Conservation (phyloP, 2,888 invertebrate species). For the Protophormia terraenovae region DNA sequence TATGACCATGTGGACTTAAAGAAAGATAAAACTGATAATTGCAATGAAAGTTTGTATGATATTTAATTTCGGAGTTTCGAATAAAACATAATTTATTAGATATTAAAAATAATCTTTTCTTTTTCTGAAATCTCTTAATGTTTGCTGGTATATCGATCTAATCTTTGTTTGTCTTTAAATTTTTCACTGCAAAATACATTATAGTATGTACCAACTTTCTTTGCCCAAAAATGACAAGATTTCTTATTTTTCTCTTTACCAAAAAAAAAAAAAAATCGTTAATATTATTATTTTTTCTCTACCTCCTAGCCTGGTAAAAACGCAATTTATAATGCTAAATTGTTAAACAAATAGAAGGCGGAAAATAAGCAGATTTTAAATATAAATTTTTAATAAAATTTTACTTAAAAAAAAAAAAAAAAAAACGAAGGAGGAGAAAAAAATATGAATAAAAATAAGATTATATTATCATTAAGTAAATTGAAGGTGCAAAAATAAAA, state of each 20-base stretch:
- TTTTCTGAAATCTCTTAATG: neutral
- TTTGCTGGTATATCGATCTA: neutral
- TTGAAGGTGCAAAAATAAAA: neutral
- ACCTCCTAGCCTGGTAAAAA: neutral
- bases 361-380: neutral
- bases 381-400: neutral
- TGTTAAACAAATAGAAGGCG: constrained; percentile 23
- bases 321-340: neutral
- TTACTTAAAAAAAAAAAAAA: constrained; percentile 2
- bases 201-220: neutral
- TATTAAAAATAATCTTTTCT: too few relatives aligned
- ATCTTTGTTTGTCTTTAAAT: neutral
- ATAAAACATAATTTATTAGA: too few relatives aligned
- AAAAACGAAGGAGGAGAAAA: too few relatives aligned
- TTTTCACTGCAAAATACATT: neutral
- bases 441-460: neutral
- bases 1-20: too few relatives aligned
- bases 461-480: neutral
- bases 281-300: neutral
- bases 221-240: neutral
- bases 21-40: too few relatives aligned
- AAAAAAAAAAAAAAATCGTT: neutral
- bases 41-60: too few relatives aligned
- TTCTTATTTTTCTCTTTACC: too few relatives aligned
- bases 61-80: too few relatives aligned